A percentile compares a stretch with the other conserved stretches of the same genome.
Conservation (phyloP, 2,797 vertebrate species). For the Hozukius guyotensis region DNA sequence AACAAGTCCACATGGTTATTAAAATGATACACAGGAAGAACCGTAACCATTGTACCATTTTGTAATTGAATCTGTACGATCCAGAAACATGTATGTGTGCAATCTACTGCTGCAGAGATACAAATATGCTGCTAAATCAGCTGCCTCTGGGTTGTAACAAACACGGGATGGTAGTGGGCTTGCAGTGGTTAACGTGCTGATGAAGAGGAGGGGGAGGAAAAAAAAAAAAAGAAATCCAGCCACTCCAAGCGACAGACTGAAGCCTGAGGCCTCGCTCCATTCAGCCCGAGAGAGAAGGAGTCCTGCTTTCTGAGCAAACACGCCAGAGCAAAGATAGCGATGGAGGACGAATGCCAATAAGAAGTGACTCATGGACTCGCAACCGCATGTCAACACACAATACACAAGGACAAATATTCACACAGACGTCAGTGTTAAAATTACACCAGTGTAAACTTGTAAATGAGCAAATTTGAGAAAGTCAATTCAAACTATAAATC, state of each 20-base stretch:
- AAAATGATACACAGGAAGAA: background rate
- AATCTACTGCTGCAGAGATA: background rate
- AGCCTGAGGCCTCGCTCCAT: slow-evolving; percentile 73
- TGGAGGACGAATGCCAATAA: slow-evolving; percentile 75
- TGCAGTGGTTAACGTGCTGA: slow-evolving; percentile 51
- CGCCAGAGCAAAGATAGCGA: slow-evolving; percentile 64
- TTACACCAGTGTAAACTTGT: slow-evolving; percentile 21
- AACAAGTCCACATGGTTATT: slow-evolving; percentile 13
- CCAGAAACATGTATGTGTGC: background rate
- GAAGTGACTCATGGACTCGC: slow-evolving; percentile 51
- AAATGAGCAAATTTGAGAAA: background rate
- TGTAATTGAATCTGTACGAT: background rate
- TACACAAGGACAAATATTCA: slow-evolving; percentile 22
- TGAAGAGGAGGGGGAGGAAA: slow-evolving; percentile 36
- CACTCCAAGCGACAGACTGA: slow-evolving; percentile 47
- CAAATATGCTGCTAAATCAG: background rate
- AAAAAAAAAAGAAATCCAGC: slow-evolving; percentile 20
- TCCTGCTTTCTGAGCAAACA: slow-evolving; percentile 75
- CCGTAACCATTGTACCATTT: background rate
- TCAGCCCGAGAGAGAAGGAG: slow-evolving; percentile 63
- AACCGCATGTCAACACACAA: background rate
- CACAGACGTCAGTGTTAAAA: slow-evolving; percentile 1
- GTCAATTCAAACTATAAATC: background rate
- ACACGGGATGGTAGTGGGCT: slow-evolving; percentile 1
- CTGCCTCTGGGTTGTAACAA: background rate